Base-by-base conservation (phyloP, 2,113 vertebrate species). In the Chascanopsetta lugubris region DNA sequence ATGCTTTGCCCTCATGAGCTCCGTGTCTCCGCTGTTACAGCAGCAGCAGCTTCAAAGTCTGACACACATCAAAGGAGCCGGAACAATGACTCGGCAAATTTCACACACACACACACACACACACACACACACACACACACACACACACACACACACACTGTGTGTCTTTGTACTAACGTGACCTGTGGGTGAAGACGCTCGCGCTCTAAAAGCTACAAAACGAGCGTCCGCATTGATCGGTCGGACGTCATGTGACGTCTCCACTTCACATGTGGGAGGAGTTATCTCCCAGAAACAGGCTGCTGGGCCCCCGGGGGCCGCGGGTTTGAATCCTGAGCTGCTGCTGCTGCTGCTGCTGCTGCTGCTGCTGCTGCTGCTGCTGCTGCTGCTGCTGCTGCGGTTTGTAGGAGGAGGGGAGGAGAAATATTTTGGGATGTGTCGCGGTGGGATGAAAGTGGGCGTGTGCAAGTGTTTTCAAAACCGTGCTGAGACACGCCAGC, bases 201-300 rank as follows among this genome's bases (percentile, higher is more conserved):
- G 11, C 15, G 34, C 34, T 15, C 6, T 15, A 15, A 15, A 6
- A 4, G 7, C 38, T n/a, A 40, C 38, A 42, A n/a, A 42, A 42
- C 15, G 38, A n/a, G 38, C 38, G 7, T 42, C 38, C 17, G 17
- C 38, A n/a, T 38, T 1, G 12, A 15, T 38, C 1, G 34, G 34
- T 6, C 12, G 34, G 4, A 3, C 34, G 13, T 3, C 6, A 15
- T 11, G 34, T 21, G 43, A 46, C 18, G 5, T n/a, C n/a, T n/a
- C 4, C 9, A 46, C 17, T 21, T 56, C 22, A 29, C 4, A 26
- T 24, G 17, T 57, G 42, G 22, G 48, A 50, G 34, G 61, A 54
- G 43, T 71, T 51, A 51, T 72, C 73, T 72, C 47, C 8, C 6
- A 29, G 36, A 61, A 53, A 72, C 73, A 72, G 65, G 25, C 66